Evolutionary conservation across 2,888 invertebrate genomes (phyloP), one percentile per base, ranked within the genome.

Genomic region (Dolomedes plantarius): DNA sequence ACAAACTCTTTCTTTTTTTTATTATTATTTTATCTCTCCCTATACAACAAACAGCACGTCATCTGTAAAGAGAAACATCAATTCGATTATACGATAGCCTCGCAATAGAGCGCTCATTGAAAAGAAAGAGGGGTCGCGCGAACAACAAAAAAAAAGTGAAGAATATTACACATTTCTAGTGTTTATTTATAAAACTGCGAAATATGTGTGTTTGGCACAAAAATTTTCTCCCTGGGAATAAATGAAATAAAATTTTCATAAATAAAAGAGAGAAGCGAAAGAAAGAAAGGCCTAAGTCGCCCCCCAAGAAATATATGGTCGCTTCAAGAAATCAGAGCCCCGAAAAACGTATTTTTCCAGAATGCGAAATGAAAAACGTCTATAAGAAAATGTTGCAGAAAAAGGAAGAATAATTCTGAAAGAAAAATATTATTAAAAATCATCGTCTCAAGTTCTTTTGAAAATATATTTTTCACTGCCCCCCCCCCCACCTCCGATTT

Each of bases 391-490:
- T 32, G 23, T 67, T 32, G 19, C 36, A 67, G 67, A 67, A n/a
- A 67, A 67, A 19, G 29, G 32, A 67, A 67, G 67, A 67, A 67
- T 67, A 32, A 67, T 68, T 75, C 36, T 50, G 32, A 81, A 75
- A 81, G 81, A 81, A 81, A 81, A 81, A 81, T 81, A 75, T 81
- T 75, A 76, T 85, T 85, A 77, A 85, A 77, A 85, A 85, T 85
- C 83, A 85, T 85, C 83, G 72, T 85, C 83, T 85, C 83, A 72
- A 77, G 76, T 85, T 85, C 83, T 77, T 85, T 85, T 72, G 71
- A 73, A 85, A 85, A 85, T 85, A 77, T 85, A 77, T 77, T 85
- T 77, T 73, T 85, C 77, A 72, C 72, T 36, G 76, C 62, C 64
- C 62, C 67, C 65, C 50, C 36, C 65, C 29, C 39, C 31, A n/a